Percentiles rank a stretch among this genome's conserved stretches.
Evolutionary conservation across 1,140 invertebrate genomes (phyloP).

Genomic region (Neodiprion fabricii): DNA sequence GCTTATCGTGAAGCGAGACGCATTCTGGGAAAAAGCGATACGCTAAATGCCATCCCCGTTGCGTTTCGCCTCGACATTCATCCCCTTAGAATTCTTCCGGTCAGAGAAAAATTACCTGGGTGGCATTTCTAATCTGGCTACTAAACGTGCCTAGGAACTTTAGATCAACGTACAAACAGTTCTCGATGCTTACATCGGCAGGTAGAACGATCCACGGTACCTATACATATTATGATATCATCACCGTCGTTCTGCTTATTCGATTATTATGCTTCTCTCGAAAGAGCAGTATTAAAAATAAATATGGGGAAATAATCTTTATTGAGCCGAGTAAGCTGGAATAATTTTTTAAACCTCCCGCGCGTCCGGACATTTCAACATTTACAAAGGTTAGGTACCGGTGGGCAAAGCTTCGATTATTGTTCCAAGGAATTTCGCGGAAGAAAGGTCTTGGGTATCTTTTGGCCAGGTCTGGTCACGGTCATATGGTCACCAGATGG

Average conservation of each 20-base stretch:
- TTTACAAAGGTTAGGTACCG: too few relatives aligned
- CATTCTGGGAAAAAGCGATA: slow-evolving; percentile 7
- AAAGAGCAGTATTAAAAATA: too few relatives aligned
- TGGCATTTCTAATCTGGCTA: slow-evolving; percentile 5
- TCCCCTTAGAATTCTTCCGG: background rate
- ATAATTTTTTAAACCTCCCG: too few relatives aligned
- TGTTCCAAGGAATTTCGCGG: slow-evolving; percentile 9
- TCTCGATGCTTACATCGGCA: too few relatives aligned
- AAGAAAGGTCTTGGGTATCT: slow-evolving; percentile 5
- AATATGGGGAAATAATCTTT: too few relatives aligned
- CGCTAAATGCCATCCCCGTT: background rate
- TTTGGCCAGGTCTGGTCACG: slow-evolving; percentile 1
- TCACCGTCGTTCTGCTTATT: too few relatives aligned
- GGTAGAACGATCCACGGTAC: too few relatives aligned
- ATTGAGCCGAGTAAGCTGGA: too few relatives aligned
- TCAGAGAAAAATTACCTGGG: background rate
- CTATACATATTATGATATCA: too few relatives aligned
- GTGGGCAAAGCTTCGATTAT: background rate
- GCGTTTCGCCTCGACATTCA: slow-evolving; percentile 1
- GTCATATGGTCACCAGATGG: slow-evolving; percentile 14
- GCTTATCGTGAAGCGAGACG: background rate
- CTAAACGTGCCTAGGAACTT: slow-evolving; percentile 4
- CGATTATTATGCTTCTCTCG: too few relatives aligned
- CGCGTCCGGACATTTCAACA: too few relatives aligned
- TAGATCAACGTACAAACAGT: background rate